phyloP scores from a whole-genome alignment of 2,888 invertebrate species.

The Belgica antarctica region DNA sequence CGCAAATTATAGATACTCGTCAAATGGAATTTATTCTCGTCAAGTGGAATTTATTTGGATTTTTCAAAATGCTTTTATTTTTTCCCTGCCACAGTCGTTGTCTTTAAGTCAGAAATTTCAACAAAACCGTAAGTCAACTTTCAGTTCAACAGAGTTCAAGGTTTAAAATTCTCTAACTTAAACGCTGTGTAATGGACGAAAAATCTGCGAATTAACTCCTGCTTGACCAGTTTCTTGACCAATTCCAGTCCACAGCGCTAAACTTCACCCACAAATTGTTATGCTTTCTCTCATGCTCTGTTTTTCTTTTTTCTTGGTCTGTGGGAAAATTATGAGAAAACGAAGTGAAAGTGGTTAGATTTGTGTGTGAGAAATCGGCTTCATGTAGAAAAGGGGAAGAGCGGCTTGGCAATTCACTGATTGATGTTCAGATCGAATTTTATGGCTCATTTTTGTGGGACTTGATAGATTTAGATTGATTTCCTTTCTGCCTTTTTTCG shows the following conservation, averaged over 20 bases:
- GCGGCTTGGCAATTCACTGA: slow-evolving; percentile 24
- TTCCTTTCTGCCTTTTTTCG: slow-evolving; percentile 1
- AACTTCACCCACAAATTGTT: not conserved
- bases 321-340: slow-evolving; percentile 17
- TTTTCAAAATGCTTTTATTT: too few relatives aligned
- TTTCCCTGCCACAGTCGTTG: too few relatives aligned
- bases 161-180: too few relatives aligned
- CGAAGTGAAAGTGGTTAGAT: not conserved
- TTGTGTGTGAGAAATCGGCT: slow-evolving; percentile 15
- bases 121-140: too few relatives aligned
- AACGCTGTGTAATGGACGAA: too few relatives aligned
- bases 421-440: slow-evolving; percentile 33
- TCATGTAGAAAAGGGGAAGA: not conserved
- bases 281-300: not conserved
- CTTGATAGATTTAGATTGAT: slow-evolving; percentile 27
- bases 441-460: slow-evolving; percentile 24
- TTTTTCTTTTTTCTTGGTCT: not conserved
- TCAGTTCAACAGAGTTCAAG: too few relatives aligned
- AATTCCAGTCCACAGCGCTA: not conserved
- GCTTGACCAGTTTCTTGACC: too few relatives aligned
- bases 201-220: too few relatives aligned
- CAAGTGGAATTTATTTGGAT: too few relatives aligned
- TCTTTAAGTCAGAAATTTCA: too few relatives aligned
- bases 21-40: too few relatives aligned
- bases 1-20: too few relatives aligned